A percentile compares a stretch with the other conserved stretches of the same genome.
These are phyloP conservation scores for Propithecus deckenii DNA, from an alignment of 2,797 vertebrate species.

Conservation along the genomic window DNA sequence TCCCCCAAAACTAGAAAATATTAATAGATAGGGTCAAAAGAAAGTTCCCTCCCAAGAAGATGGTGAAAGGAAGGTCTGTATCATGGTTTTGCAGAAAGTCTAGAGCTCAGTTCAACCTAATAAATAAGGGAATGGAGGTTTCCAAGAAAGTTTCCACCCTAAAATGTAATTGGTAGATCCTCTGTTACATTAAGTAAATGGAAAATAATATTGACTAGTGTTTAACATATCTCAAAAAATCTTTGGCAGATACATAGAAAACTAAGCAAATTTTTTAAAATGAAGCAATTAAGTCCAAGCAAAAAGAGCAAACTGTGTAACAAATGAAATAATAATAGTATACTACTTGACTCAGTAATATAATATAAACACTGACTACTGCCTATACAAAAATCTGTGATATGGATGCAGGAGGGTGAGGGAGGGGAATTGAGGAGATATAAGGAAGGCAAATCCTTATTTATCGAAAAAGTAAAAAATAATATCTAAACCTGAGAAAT, in stretches of 20 bases:
- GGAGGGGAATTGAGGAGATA: neutral
- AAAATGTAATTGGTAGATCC: neutral
- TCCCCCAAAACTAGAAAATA: neutral
- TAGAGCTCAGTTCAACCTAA: neutral
- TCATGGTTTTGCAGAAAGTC: neutral
- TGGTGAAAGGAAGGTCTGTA: neutral
- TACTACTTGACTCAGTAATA: neutral
- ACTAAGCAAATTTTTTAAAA: neutral
- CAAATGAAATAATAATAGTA: neutral
- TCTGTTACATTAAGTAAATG: neutral
- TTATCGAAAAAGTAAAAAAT: neutral
- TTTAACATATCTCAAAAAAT: neutral
- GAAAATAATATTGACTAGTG: neutral
- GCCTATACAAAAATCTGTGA: neutral
- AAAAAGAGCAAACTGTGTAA: neutral
- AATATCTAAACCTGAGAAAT: neutral
- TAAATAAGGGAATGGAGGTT: neutral
- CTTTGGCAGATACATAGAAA: neutral
- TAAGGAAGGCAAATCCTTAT: neutral
- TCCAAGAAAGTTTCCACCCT: neutral
- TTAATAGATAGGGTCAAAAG: neutral
- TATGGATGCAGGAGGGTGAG: neutral
- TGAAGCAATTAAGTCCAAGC: neutral
- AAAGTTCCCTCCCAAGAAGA: neutral
- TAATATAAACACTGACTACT: neutral